Base-by-base conservation (phyloP, 2,888 invertebrate species). In the Perizoma affinitatum region DNA sequence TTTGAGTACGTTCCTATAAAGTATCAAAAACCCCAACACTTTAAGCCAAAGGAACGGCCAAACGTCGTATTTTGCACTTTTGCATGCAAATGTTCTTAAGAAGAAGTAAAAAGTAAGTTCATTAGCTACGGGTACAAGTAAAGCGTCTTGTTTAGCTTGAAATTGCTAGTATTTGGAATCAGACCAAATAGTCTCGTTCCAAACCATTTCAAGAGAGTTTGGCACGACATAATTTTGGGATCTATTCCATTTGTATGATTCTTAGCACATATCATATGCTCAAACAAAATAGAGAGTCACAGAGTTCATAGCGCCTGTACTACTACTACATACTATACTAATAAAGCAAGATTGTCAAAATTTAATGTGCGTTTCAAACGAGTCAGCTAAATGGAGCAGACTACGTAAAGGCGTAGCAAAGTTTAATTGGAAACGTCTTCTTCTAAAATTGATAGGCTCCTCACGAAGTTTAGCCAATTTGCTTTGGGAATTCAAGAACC, bases 351-450 rank as follows among this genome's bases (percentile, higher is more conserved):
- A 52, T 63, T 45, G 57, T 46, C 45, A 34, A 56, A 59, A 61
- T 48, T 48, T 35, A 42, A 63, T 45, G 52, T 58, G 52, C 52
- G 63, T 59, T 58, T 58, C 68, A 36, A 55, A 58, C 55, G 55
- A 59, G 54, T 63, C 55, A 58, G 51, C 58, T 52, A 61, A 55
- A 61, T 53, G 54, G 49, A 58, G 61, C 58, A 46, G 44, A 36
- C 44, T 53, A 55, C 54, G 71, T 74, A 78, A 78, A 71, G 71
- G 75, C 75, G 74, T 70, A 69, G 69, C 75, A 70, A 90, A 90
- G 88, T 90, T 90, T 87, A 90, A 91, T 88, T 89, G 84, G 83
- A 88, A 89, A 84, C 78, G 88, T 87, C 87, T 83, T 79, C 80
- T 80, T 79, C 79, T 80, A 81, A 85, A 84, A 86, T 83, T 84